A percentile compares a stretch with the other conserved stretches of the same genome.
Conservation (phyloP, 2,888 invertebrate species). For the Ariolimax columbianus region DNA sequence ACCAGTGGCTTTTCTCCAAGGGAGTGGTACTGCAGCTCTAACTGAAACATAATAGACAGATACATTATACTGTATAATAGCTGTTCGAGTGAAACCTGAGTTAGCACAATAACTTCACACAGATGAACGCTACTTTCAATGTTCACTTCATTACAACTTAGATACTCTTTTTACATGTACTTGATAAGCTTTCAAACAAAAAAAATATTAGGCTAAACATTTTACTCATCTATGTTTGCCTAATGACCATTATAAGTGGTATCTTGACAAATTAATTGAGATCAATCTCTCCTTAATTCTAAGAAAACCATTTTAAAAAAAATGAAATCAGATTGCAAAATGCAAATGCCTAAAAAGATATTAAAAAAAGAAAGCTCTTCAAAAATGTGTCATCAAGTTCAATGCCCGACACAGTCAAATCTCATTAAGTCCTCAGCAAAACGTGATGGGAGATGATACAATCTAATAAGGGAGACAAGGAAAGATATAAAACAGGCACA, state of each 20-base stretch:
- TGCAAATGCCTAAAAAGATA: neutral
- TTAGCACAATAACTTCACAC: neutral
- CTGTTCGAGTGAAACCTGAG: neutral
- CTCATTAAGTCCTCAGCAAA: constrained; percentile 22
- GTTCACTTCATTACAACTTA: too few species aligned
- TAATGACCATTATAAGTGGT: neutral
- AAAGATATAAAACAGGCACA: constrained; percentile 28
- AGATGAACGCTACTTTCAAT: neutral
- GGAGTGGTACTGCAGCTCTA: constrained; percentile 65
- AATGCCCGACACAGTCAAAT: constrained; percentile 6
- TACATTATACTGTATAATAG: neutral
- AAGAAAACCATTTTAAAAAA: neutral
- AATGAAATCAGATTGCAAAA: neutral
- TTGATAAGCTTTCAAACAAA: too few species aligned
- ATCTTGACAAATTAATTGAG: neutral
- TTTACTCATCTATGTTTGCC: neutral
- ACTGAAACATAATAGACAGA: constrained; percentile 58
- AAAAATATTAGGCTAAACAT: neutral
- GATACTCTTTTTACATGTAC: too few species aligned
- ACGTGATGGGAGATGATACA: constrained; percentile 40
- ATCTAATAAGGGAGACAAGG: constrained; percentile 46
- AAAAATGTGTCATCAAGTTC: constrained; percentile 11
- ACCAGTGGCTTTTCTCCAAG: constrained; percentile 65
- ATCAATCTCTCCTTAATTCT: neutral
- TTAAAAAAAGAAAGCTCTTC: neutral